Evolutionary conservation across 2,797 vertebrate genomes (phyloP), one percentile per base, ranked within the genome.

Genomic region (Neosilurus hyrtlii): DNA sequence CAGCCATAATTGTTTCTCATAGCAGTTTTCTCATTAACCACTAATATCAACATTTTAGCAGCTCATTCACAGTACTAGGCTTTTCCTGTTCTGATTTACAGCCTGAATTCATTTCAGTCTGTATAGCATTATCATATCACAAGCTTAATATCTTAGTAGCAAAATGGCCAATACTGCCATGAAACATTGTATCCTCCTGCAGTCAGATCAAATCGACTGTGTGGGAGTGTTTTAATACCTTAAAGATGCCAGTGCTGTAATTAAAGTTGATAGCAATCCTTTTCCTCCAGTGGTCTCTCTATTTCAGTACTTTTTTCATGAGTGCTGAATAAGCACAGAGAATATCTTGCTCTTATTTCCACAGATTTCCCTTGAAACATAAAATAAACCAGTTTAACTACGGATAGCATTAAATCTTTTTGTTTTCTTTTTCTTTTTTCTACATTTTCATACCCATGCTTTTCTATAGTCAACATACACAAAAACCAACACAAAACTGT

Each of bases 181-280:
- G n/a, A 51, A 63, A 78, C 9, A 9, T 26, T 20, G 15, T 20
- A 26, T 65, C n/a, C 10, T 78, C 16, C 61, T 65, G 76, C n/a
- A 52, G 20, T 78, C 61, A 61, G n/a, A 65, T 51, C 43, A 78
- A 52, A 30, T 78, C 9, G 14, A 15, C 9, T 30, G n/a, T 26
- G n/a, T 20, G 61, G 61, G 43, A 65, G 76, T 51, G 63, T 78
- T 65, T 30, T 78, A 78, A 65, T 78, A 78, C 76, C n/a, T 20
- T 65, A 61, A 78, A 65, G 61, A 65, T 65, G 61, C 76, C 61
- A 65, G 43, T 51, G 22, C 75, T 78, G n/a, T 63, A 78, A 78
- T 78, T 65, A 26, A 78, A 78, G 57, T 63, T 63, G 59, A 63
- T 78, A 65, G 24, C 37, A 78, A 65, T 65, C 43, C 61, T 30